phyloP scores from a whole-genome alignment of 2,888 invertebrate genomes.

The Lochmaea crataegi region DNA sequence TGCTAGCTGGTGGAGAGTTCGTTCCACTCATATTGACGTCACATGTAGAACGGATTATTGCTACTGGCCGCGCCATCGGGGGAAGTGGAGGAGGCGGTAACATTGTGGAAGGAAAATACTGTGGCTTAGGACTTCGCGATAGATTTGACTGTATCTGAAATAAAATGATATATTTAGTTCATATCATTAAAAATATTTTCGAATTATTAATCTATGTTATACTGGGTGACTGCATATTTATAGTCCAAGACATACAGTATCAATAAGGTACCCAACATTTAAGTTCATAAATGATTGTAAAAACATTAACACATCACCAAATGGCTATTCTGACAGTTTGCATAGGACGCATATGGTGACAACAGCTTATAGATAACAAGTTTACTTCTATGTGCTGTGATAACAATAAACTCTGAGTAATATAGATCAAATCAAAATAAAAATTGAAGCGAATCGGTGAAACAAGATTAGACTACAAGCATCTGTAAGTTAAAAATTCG shows the following conservation, averaged over 20 bases:
- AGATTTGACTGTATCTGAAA: constrained; percentile 69
- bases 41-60: constrained; percentile 90
- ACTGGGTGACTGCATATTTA: too few relatives aligned
- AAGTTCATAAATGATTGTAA: too few relatives aligned
- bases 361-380: background rate
- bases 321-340: too few relatives aligned
- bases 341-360: too few relatives aligned
- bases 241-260: too few relatives aligned
- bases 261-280: too few relatives aligned
- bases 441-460: background rate
- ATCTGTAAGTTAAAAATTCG: background rate
- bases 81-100: constrained; percentile 94
- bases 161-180: background rate
- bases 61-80: constrained; percentile 96
- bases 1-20: constrained; percentile 73
- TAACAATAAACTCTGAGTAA: background rate
- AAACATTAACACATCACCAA: too few relatives aligned
- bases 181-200: background rate
- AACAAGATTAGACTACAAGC: background rate
- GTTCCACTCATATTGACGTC: constrained; percentile 71
- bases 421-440: background rate
- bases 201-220: too few relatives aligned
- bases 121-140: constrained; percentile 79
- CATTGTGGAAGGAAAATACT: constrained; percentile 93
- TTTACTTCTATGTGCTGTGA: background rate